phyloP scores from a whole-genome alignment of 2,888 invertebrate genomes.

The Zele albiditarsus region DNA sequence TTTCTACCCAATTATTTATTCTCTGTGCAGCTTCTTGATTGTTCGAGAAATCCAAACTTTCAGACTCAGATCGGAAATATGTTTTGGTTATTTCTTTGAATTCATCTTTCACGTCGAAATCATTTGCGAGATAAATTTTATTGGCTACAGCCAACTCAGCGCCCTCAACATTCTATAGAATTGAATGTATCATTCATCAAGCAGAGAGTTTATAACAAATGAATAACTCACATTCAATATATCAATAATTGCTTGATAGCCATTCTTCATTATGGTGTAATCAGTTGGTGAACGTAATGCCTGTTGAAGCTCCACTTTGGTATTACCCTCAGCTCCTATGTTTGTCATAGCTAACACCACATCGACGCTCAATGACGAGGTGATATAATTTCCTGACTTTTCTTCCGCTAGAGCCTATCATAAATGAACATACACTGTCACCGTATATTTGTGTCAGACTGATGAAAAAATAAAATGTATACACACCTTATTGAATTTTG shows the following conservation, averaged over 20 bases:
- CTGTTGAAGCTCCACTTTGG: slow-evolving; percentile 33
- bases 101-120: slow-evolving; percentile 71
- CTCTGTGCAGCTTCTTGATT: slow-evolving; percentile 69
- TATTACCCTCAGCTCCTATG: slow-evolving; percentile 41
- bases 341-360: slow-evolving; percentile 52
- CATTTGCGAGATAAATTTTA: slow-evolving; percentile 79
- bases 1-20: slow-evolving; percentile 88
- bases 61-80: slow-evolving; percentile 78
- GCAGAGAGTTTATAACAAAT: not conserved
- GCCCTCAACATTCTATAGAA: slow-evolving; percentile 66
- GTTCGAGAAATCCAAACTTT: slow-evolving; percentile 77
- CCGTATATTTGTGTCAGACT: no score
- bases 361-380: slow-evolving; percentile 56
- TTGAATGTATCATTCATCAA: slow-evolving; percentile 6
- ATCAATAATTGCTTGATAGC: slow-evolving; percentile 39
- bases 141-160: slow-evolving; percentile 81
- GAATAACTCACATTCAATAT: slow-evolving; percentile 36
- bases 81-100: slow-evolving; percentile 77
- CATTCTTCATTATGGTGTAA: slow-evolving; percentile 10
- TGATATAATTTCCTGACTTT: slow-evolving; percentile 43
- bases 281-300: slow-evolving; percentile 31
- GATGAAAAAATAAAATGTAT: not conserved
- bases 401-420: slow-evolving; percentile 51
- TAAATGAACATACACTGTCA: not conserved
- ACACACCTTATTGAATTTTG: not conserved